These are phyloP conservation scores for Uromys caudimaculatus DNA, from an alignment of 2,797 vertebrate genomes.

Conservation along the genomic window DNA sequence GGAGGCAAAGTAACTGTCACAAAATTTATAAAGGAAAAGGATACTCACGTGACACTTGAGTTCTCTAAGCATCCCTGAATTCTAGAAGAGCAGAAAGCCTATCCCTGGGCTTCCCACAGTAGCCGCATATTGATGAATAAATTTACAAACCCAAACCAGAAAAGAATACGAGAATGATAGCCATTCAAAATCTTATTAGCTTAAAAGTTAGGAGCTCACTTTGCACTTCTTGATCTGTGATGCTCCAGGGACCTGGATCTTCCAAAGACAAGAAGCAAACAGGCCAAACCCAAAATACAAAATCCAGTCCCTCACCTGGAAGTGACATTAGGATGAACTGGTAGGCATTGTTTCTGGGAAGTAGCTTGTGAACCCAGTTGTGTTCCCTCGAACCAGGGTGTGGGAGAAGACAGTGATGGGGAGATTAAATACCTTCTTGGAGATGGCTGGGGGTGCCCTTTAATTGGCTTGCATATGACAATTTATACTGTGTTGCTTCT, in stretches of 20 bases:
- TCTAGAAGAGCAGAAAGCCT: not conserved
- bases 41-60: not conserved
- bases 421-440: slow-evolving; percentile 7
- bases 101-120: not conserved
- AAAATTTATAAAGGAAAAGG: not conserved
- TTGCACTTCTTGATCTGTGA: slow-evolving; percentile 23
- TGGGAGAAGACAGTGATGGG: not conserved
- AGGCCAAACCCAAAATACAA: not conserved
- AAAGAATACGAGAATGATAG: not conserved
- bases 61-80: slow-evolving; percentile 24
- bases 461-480: not conserved
- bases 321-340: not conserved
- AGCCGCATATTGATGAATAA: slow-evolving; percentile 7
- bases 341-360: not conserved
- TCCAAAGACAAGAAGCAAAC: not conserved
- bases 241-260: slow-evolving; percentile 1
- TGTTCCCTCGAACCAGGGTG: not conserved
- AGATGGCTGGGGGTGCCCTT: not conserved
- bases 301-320: not conserved
- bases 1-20: slow-evolving; percentile 27
- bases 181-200: slow-evolving; percentile 12
- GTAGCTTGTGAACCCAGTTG: not conserved
- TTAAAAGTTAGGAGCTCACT: not conserved
- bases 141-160: not conserved
- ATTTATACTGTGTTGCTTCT: not conserved